Evolutionary conservation across 2,113 vertebrate species (phyloP).

Genomic region (Larimichthys polyactis): DNA sequence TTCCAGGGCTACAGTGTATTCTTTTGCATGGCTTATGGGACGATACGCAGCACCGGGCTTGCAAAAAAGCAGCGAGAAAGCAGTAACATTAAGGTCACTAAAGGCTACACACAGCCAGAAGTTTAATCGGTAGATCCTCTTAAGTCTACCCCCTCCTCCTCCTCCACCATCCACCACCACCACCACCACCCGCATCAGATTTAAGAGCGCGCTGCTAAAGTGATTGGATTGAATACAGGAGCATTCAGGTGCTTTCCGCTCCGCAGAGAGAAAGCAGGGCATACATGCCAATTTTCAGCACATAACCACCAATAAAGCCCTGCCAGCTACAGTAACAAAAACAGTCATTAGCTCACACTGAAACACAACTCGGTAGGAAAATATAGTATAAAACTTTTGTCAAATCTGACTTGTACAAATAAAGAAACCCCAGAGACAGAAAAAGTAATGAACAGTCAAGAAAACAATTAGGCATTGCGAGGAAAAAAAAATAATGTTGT

Average conservation of each 20-base stretch:
- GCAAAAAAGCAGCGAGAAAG: constrained; percentile 47
- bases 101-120: constrained; percentile 56
- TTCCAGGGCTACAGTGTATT: constrained; percentile 62
- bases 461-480: constrained; percentile 72
- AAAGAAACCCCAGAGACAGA: constrained; percentile 64
- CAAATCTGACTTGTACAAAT: constrained; percentile 75
- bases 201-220: constrained; percentile 51
- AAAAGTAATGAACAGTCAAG: constrained; percentile 45
- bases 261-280: constrained; percentile 11
- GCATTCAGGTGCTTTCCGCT: constrained; percentile 44
- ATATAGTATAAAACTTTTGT: constrained; percentile 86
- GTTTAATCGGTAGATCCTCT: constrained; percentile 73
- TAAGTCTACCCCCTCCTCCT: constrained; percentile 26
- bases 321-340: constrained; percentile 56
- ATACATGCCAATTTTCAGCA: constrained; percentile 52
- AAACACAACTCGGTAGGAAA: constrained; percentile 84
- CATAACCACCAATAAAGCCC: constrained; percentile 65
- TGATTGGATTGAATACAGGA: constrained; percentile 54
- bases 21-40: constrained; percentile 67
- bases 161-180: background rate
- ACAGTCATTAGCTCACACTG: constrained; percentile 75
- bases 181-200: constrained; percentile 13
- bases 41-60: constrained; percentile 49
- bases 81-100: constrained; percentile 56
- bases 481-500: constrained; percentile 67